These are phyloP conservation scores for Ectobius pallidus DNA, from an alignment of 2,888 invertebrate genomes.

Conservation along the genomic window DNA sequence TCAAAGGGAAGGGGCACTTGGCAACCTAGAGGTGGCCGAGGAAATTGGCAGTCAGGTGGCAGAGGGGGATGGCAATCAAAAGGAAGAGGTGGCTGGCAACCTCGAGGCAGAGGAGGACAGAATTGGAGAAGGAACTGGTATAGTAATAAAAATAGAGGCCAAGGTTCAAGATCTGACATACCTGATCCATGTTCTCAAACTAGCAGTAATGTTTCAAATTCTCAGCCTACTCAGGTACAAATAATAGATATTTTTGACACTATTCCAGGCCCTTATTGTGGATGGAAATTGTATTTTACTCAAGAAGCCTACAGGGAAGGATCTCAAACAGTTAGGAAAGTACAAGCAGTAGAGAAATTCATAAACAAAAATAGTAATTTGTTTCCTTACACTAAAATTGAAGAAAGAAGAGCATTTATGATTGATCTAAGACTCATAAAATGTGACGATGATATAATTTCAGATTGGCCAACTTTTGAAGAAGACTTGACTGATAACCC, in stretches of 20 bases:
- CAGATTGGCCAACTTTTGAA: slow-evolving; percentile 67
- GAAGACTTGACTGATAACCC: slow-evolving; percentile 72
- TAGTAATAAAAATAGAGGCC: background rate
- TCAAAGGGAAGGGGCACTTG: background rate
- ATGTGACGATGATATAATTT: slow-evolving; percentile 62
- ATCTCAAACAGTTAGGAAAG: slow-evolving; percentile 58
- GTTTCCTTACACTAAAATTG: slow-evolving; percentile 64
- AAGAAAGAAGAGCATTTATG: slow-evolving; percentile 62
- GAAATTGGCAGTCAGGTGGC: background rate
- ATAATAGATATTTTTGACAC: slow-evolving; percentile 6
- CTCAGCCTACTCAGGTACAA: slow-evolving; percentile 20
- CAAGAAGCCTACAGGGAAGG: slow-evolving; percentile 62
- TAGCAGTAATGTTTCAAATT: background rate
- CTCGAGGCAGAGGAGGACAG: background rate
- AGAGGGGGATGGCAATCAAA: background rate
- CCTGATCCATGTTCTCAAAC: background rate
- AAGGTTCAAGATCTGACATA: background rate
- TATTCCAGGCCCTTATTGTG: slow-evolving; percentile 59
- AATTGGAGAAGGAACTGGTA: background rate
- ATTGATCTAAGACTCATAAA: slow-evolving; percentile 64
- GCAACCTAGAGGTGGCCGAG: background rate
- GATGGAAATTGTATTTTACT: slow-evolving; percentile 82
- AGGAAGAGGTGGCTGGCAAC: background rate
- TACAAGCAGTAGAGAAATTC: slow-evolving; percentile 63
- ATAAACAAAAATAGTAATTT: slow-evolving; percentile 57